These are phyloP conservation scores for Tetramorium simillimum DNA, from an alignment of 1,140 invertebrate genomes.

Conservation along the genomic window DNA sequence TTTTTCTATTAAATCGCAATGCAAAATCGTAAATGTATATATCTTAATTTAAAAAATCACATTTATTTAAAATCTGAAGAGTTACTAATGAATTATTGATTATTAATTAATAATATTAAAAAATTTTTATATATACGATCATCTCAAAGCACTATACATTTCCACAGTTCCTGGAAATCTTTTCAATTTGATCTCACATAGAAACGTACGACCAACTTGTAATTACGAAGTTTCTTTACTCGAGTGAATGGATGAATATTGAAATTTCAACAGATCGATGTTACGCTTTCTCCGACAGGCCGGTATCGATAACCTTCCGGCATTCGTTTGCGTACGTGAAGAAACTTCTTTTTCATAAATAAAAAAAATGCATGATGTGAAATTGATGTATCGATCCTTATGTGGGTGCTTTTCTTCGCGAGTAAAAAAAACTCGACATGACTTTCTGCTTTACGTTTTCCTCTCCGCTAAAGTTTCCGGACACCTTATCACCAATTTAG, in stretches of 20 bases:
- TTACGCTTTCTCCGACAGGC: background rate
- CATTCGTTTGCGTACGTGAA: background rate
- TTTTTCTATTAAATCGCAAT: background rate
- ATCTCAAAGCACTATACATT: background rate
- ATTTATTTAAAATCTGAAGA: background rate
- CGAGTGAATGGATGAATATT: constrained; percentile 30
- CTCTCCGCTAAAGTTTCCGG: background rate
- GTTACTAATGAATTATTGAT: background rate
- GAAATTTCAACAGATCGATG: constrained; percentile 31
- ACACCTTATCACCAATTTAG: background rate
- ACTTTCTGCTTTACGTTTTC: background rate
- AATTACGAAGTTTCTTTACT: constrained; percentile 45
- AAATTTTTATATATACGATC: background rate
- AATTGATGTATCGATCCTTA: background rate
- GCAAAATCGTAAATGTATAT: background rate
- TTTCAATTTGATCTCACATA: constrained; percentile 7
- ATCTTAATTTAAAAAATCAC: background rate
- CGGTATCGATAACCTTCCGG: background rate
- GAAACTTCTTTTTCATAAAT: background rate
- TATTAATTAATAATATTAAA: background rate
- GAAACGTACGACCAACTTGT: background rate
- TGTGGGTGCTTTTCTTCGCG: background rate
- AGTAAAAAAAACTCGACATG: background rate
- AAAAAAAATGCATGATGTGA: background rate
- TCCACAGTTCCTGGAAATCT: background rate